Conservation (phyloP, 64 coral and sea anemone species). For the Acropora tenuis region DNA sequence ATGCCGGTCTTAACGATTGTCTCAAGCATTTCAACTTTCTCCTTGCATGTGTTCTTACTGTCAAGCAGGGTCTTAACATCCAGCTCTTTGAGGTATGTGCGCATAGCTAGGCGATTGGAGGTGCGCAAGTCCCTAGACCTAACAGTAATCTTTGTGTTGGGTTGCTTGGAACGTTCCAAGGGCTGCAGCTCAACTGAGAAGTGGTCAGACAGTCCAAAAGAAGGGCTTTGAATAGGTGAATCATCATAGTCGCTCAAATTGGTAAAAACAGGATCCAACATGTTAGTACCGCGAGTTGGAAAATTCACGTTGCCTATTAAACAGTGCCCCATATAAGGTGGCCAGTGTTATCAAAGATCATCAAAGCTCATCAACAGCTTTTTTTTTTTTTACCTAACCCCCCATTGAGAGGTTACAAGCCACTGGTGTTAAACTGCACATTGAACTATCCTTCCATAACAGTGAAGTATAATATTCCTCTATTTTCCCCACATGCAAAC, state of each 20-base stretch:
- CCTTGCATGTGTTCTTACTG: no score
- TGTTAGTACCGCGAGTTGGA: no score
- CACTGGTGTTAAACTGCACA: background rate
- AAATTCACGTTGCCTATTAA: background rate
- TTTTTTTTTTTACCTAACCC: background rate
- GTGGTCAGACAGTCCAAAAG: slow-evolving; percentile 5
- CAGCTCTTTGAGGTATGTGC: no score
- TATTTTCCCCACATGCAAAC: no score
- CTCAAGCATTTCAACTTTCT: no score
- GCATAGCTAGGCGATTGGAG: no score
- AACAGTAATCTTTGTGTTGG: background rate
- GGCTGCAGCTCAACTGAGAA: slow-evolving; percentile 4
- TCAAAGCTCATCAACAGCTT: background rate
- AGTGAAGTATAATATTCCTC: background rate
- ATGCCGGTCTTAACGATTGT: no score
- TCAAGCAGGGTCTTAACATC: no score
- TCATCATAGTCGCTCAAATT: no score
- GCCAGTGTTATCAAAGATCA: background rate
- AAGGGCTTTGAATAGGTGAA: background rate
- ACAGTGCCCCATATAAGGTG: background rate
- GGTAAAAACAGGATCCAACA: no score
- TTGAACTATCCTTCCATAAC: background rate
- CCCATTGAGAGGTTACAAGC: background rate
- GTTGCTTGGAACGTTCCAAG: background rate
- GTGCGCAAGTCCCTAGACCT: no score